Base-by-base conservation (phyloP, 2,888 invertebrate species). In the Drosophila cognata region DNA sequence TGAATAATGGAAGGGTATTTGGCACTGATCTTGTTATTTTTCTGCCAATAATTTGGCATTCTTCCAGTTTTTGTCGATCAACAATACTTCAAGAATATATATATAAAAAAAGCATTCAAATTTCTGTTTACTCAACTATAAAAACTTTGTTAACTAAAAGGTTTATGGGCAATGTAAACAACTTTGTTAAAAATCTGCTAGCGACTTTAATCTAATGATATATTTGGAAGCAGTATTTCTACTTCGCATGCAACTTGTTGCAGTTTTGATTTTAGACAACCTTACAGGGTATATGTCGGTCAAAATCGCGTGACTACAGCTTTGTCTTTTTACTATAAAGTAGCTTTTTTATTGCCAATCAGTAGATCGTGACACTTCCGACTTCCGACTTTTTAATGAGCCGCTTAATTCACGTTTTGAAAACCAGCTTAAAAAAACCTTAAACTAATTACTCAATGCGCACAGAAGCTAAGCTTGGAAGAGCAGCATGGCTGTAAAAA, bases 1-100 rank as follows among this genome's bases (percentile, higher is more conserved):
- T 36, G 41, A 60, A 41, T 50, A 16, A 8, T 6, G 33, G 2
- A 56, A 55, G 46, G 13, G 50, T 62, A 68, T 57, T 18, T 48
- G 8, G 36, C n/a, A 46, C 36, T 28, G 16, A 18, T 58, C 35
- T 31, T 57, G 18, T 4, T 59, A 6, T 35, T 55, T 38, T 55
- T 36, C 35, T 13, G n/a, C 59, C 21, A 60, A 36, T 46, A 61
- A 58, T 75, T 77, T 77, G 76, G 76, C 76, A 64, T 51, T 29
- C 35, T 53, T 77, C 76, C 76, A 77, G 67, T n/a, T 61, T 69
- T 64, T 50, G 13, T 21, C 29, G 41, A 58, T 53, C 38, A 61
- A 64, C 51, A 57, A 28, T 31, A 36, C 71, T 65, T 58, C 53
- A 58, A 51, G 52, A 57, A 48, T 74, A 65, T 75, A n/a, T n/a